Base-by-base conservation (phyloP, 2,888 invertebrate species). In the Volucella zonaria region DNA sequence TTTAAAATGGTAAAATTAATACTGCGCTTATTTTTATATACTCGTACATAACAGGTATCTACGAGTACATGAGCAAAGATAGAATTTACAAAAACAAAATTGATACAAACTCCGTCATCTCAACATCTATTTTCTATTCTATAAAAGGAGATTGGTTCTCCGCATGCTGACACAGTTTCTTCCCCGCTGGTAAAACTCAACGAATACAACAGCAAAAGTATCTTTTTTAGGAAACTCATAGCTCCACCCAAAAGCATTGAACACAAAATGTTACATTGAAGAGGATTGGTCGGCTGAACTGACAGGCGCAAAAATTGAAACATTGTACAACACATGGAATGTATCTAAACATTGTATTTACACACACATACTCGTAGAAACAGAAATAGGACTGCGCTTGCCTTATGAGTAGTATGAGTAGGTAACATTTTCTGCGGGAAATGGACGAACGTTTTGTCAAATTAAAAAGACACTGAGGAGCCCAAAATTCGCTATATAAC, bases 281-380 rank as follows among this genome's bases (percentile, higher is more conserved):
- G 85, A 76, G 85, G 85, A 85, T 85, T 85, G 85, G 85, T 76
- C 80, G 83, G 64, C 78, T 47, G 66, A 87, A 78, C 49, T 61
- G 86, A 82, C 86, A 51, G 82, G 86, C 82, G 86, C 86, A 79
- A 77, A 31, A 73, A 80, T 88, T 86, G 79, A 86, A 78, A 88
- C 88, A 89, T 86, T 87, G 86, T 81, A 76, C n/a, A n/a, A n/a
- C n/a, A n/a, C 83, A 82, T 40, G 54, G 54, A 49, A 15, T 11
- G 31, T n/a, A 47, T 18, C 40, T 43, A 31, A 14, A 49, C 18
- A 59, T 23, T 18, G 52, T 12, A 15, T 14, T 18, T 66, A 42
- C 66, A 51, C 11, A 15, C 2, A 11, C 42, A 38, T 38, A 40
- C 2, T 43, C 43, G 38, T 54, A 15, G 52, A 56, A 62, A 31